Base-by-base conservation (phyloP, 2,113 vertebrate genomes). In the Eulacestoma nigropectus region DNA sequence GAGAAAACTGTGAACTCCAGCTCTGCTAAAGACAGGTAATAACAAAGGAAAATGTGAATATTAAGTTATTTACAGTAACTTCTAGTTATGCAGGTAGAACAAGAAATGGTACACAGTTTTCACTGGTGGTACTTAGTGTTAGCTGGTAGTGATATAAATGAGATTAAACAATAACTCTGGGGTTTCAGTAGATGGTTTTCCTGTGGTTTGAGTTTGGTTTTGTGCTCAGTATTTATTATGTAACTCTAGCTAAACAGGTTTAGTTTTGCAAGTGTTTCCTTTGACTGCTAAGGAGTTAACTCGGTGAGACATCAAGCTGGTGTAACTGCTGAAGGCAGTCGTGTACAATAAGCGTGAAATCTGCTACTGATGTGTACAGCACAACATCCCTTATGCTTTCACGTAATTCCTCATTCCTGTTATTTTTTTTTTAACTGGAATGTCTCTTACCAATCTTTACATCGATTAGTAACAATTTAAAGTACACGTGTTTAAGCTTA, bases 401-500 rank as follows among this genome's bases (percentile, higher is more conserved):
- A 41, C 12, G 9, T 10, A 56, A 50, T 72, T 84, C 52, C 78
- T 89, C 53, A 15, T 60, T 83, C 41, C 63, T 42, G 16, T 13
- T 41, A 25, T 21, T 26, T 44, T 46, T 91, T 62, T 89, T 69
- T 27, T 2, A 82, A 22, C 22, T 20, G n/a, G 16, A n/a, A 29
- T 13, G 72, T 77, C 73, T 94, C 94, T 94, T 85, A 87, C 53
- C 94, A 89, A 89, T 93, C 84, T 68, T 89, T 64, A 87, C 42
- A 85, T 77, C 39, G 1, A 91, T 89, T 96, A 94, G 94, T 96
- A 94, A 95, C 89, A 95, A 93, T 89, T 92, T 89, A 83, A 96
- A 96, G 70, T 80, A 85, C 90, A 88, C 37, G 55, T 91, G 96
- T 96, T 92, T 95, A 97, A 91, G 59, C 57, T 89, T 82, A 94